phyloP scores from a whole-genome alignment of 2,113 vertebrate genomes.

The Archocentrus centrarchus region DNA sequence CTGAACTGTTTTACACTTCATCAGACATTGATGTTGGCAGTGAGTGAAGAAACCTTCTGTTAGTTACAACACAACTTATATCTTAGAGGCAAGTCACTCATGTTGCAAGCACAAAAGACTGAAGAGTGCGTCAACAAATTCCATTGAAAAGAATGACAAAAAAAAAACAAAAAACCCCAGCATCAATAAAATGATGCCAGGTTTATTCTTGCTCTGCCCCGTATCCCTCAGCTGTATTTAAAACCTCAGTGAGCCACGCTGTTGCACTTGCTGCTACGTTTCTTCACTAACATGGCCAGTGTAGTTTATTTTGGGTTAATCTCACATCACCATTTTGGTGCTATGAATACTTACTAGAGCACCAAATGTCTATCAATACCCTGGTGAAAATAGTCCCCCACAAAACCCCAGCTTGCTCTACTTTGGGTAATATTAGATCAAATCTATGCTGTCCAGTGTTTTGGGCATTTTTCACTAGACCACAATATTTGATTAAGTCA shows the following conservation, averaged over 20 bases:
- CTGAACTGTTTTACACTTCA: background rate
- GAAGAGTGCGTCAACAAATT: background rate
- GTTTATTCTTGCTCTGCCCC: background rate
- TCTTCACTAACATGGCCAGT: background rate
- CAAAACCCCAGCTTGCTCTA: background rate
- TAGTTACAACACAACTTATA: background rate
- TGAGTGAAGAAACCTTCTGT: background rate
- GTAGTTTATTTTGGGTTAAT: constrained; percentile 2
- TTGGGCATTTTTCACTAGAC: background rate
- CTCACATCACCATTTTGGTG: background rate
- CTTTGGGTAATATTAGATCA: background rate
- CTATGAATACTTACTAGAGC: background rate
- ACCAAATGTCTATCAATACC: background rate
- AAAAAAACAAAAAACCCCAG: no score
- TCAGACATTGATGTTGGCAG: background rate
- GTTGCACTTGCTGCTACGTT: background rate
- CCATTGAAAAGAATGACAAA: background rate
- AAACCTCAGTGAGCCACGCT: background rate
- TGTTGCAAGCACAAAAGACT: background rate
- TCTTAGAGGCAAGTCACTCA: background rate
- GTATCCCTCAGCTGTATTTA: background rate
- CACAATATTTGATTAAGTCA: background rate
- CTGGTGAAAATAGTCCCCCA: background rate
- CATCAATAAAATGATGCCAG: background rate
- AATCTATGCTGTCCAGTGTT: background rate